Evolutionary conservation across 2,113 vertebrate species (phyloP), one percentile per base, ranked within the genome.

Genomic region (Dasyprocta punctata): DNA sequence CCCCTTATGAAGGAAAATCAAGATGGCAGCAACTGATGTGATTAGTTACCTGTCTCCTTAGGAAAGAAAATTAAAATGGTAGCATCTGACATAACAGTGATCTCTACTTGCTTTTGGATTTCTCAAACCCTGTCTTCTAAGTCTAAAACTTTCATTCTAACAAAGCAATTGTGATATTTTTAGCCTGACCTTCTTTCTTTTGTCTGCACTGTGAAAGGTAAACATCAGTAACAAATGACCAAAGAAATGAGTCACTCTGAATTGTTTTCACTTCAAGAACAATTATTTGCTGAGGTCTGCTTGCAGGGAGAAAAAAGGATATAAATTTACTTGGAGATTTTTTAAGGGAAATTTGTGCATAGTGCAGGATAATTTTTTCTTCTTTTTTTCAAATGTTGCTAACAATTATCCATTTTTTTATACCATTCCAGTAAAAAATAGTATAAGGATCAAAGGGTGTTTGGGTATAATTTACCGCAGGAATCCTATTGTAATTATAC

Each of bases 131-230:
- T 96, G 88, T 73, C 89, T 85, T 89, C 65, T 89, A n/a, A 49
- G 44, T 38, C 19, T 90, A 73, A 93, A 49, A 16, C 38, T 86
- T 58, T 88, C 6, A 20, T 44, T 54, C 84, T 84, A 71, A 63
- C 52, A 81, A 61, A 90, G 33, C 52, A 67, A 86, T 95, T 13
- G 30, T 54, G 20, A 80, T 78, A 63, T 92, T 86, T 95, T 90
- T 71, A 54, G 69, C 16, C 67, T 58, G 44, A 63, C 58, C 26
- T 96, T 94, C 52, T 60, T 94, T 81, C 94, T 96, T 92, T 96
- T 93, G 91, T 67, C 81, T 87, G 54, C 26, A 41, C 47, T 92
- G 81, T 69, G 87, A 95, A 97, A 95, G 93, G 54, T 88, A 97
- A 98, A 97, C 69, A 95, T 78, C 71, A 86, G 88, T 90, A 82